Percentiles rank a stretch among this genome's conserved stretches.
These are phyloP conservation scores for Oithona nana DNA, from an alignment of 2,888 invertebrate genomes.

Conservation along the genomic window DNA sequence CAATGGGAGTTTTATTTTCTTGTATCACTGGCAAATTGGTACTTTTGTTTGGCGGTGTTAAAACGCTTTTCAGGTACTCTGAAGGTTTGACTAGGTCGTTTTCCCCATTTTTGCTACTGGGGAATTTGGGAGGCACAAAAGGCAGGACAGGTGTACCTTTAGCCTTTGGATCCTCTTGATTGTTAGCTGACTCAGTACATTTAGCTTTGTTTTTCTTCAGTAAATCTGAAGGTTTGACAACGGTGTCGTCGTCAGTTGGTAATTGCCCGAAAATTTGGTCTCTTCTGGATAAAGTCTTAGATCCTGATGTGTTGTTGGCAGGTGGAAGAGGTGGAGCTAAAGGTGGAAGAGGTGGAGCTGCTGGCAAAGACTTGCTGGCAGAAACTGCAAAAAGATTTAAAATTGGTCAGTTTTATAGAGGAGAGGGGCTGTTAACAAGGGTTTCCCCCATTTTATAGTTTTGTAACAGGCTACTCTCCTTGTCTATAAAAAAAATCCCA, in stretches of 20 bases:
- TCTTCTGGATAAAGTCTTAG: neutral
- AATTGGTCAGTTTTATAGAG: too few relatives aligned
- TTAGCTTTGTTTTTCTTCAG: neutral
- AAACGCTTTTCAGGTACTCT: constrained; percentile 48
- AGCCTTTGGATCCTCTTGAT: constrained; percentile 10
- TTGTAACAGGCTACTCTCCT: too few relatives aligned
- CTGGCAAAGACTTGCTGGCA: neutral
- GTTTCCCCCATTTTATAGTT: too few relatives aligned
- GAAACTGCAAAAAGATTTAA: too few relatives aligned
- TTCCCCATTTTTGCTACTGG: constrained; percentile 38
- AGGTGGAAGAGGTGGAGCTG: neutral
- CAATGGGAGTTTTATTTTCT: neutral
- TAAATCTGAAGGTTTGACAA: neutral
- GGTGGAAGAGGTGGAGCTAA: neutral
- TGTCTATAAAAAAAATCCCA: too few relatives aligned
- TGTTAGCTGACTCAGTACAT: neutral
- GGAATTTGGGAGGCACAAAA: constrained; percentile 78
- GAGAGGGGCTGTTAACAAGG: too few relatives aligned
- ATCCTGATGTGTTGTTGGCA: too few relatives aligned
- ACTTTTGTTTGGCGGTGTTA: constrained; percentile 15
- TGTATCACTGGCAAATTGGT: neutral
- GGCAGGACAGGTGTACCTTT: constrained; percentile 43
- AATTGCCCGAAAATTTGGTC: neutral
- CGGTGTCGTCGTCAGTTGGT: neutral
- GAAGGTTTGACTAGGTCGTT: constrained; percentile 77